A percentile compares a stretch with the other conserved stretches of the same genome.
Conservation (phyloP, 2,888 invertebrate species). For the Antheraea assamensis region DNA sequence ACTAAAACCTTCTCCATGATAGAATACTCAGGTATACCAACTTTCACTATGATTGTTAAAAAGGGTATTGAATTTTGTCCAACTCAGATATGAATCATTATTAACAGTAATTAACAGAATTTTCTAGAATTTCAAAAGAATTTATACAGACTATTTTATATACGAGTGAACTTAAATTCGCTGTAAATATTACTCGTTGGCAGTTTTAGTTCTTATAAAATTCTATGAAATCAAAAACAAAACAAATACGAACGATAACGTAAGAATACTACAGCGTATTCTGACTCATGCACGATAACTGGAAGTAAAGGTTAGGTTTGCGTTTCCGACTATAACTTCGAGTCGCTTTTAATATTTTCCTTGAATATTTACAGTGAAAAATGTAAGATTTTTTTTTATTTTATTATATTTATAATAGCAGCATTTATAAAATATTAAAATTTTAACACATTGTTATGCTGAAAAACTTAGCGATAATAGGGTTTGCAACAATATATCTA, state of each 20-base stretch:
- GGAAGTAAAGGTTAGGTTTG: slow-evolving; percentile 17
- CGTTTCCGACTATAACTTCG: background rate
- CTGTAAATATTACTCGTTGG: background rate
- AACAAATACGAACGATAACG: background rate
- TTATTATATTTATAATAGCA: background rate
- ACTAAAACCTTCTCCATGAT: no score
- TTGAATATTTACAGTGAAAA: background rate
- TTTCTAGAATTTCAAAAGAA: background rate
- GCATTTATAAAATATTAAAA: background rate
- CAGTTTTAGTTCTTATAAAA: background rate
- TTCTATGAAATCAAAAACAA: slow-evolving; percentile 24
- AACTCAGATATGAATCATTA: no score
- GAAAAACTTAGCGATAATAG: no score
- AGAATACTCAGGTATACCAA: no score
- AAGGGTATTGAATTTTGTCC: no score
- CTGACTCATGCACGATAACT: slow-evolving; percentile 20
- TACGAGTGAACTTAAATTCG: background rate
- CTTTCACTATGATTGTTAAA: no score
- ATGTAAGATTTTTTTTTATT: background rate
- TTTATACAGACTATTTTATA: background rate
- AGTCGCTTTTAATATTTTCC: background rate
- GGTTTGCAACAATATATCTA: no score
- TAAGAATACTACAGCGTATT: slow-evolving; percentile 15
- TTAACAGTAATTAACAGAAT: background rate
- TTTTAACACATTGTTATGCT: no score